Conservation (phyloP, 53 echinoderm and acorn worm genomes). For the Arbacia lixula region DNA sequence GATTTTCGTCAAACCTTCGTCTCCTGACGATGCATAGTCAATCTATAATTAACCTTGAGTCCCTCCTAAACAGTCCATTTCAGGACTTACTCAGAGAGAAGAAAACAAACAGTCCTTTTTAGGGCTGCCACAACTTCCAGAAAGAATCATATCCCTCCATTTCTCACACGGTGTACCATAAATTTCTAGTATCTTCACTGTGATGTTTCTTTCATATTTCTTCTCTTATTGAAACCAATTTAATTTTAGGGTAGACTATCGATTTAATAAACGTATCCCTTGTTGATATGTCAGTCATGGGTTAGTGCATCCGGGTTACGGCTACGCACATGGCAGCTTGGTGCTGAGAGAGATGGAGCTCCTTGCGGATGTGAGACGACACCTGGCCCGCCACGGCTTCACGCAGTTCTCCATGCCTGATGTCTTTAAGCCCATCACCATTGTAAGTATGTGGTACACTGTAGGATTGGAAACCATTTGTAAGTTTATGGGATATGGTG, state of each 20-base stretch:
- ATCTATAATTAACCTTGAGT: too few relatives aligned
- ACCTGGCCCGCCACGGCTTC: slow-evolving; percentile 71
- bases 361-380: slow-evolving; percentile 32
- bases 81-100: too few relatives aligned
- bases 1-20: too few relatives aligned
- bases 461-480: not conserved
- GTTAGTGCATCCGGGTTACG: slow-evolving; percentile 63
- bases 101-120: not conserved
- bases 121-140: too few relatives aligned
- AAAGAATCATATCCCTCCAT: too few relatives aligned
- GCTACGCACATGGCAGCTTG: slow-evolving; percentile 62
- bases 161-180: too few relatives aligned
- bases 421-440: slow-evolving; percentile 75
- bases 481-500: not conserved
- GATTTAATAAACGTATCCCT: not conserved
- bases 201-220: too few relatives aligned
- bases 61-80: too few relatives aligned
- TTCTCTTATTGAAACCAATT: too few relatives aligned
- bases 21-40: too few relatives aligned
- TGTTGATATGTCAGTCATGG: slow-evolving; percentile 59
- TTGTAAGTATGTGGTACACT: slow-evolving; percentile 59
- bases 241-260: too few relatives aligned
- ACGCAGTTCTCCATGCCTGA: slow-evolving; percentile 74
- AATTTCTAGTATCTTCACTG: too few relatives aligned
- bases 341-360: slow-evolving; percentile 64